Base-by-base conservation (phyloP, 1,140 invertebrate species). In the Bradynema listronoti region DNA sequence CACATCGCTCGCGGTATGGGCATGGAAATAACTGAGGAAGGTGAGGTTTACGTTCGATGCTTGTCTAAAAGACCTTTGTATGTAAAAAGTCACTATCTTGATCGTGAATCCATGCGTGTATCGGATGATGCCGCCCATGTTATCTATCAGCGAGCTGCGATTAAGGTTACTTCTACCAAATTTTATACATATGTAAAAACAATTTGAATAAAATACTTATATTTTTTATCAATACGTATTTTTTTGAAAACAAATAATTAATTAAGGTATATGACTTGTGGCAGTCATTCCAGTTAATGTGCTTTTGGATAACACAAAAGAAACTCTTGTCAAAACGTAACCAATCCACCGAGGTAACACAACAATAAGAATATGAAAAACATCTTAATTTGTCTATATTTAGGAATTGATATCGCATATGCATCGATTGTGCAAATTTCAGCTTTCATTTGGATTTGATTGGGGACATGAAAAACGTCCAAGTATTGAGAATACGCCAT, bases 111-210 rank as follows among this genome's bases (percentile, higher is more conserved):
- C 22, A 63, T 65, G 58, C 61, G 61, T 22, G 25, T 36, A n/a
- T 33, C 43, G 24, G 7, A 27, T 19, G 60, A 62, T 33, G 16
- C 16, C 6, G 29, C 33, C 1, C 61, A 63, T 43, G 25, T 33
- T 14, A 65, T 63, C 43, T 63, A 66, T 42, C 61, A 66, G 25
- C 45, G 65, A 32, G 58, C 61, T 42, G 24, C 59, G 7, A 65
- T 63, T 14, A 63, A 63, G 24, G 62, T 63, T 41, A 22, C n/a
- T n/a, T n/a, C n/a, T n/a, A n/a, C n/a, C n/a, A 39, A 39, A 39
- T 39, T 19, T 19, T 19, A 39, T 14, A 19, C n/a, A n/a, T n/a
- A n/a, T n/a, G n/a, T n/a, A n/a, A n/a, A n/a, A n/a, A n/a, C n/a
- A n/a, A n/a, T n/a, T n/a, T n/a, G n/a, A n/a, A n/a, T n/a, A n/a